phyloP scores from a whole-genome alignment of 1,140 invertebrate genomes.

The Drosophila virilis region DNA sequence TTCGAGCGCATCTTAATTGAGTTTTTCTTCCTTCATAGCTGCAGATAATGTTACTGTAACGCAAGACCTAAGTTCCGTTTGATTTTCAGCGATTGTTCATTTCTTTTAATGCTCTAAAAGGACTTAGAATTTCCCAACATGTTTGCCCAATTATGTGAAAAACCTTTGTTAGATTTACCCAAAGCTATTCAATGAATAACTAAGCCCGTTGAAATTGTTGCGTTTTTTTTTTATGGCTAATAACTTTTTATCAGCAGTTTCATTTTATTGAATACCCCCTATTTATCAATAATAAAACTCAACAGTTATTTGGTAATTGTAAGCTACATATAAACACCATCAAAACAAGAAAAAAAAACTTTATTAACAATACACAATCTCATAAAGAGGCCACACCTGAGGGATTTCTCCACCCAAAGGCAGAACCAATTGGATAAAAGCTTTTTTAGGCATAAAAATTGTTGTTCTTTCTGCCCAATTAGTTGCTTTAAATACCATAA shows the following conservation, averaged over 20 bases:
- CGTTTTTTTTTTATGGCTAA: background rate
- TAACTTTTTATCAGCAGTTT: conserved; percentile 3
- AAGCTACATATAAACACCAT: conserved; percentile 22
- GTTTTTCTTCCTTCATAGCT: conserved; percentile 45
- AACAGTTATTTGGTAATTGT: conserved; percentile 21
- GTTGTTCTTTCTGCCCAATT: conserved; percentile 54
- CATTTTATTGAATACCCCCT: conserved; percentile 2
- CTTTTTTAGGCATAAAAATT: conserved; percentile 33
- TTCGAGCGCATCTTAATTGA: conserved; percentile 59
- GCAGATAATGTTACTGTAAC: conserved; percentile 46
- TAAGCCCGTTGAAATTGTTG: background rate
- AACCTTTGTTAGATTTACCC: background rate
- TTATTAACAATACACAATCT: conserved; percentile 32
- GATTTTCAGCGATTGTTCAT: background rate
- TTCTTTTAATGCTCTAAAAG: background rate
- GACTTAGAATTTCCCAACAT: background rate
- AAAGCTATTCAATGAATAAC: background rate
- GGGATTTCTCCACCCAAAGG: background rate
- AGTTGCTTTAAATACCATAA: conserved; percentile 65
- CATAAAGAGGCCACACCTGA: conserved; percentile 41
- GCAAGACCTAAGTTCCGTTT: conserved; percentile 54
- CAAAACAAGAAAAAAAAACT: conserved; percentile 2
- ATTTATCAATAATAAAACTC: conserved; percentile 22
- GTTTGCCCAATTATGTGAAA: background rate
- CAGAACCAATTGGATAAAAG: conserved; percentile 6